phyloP scores from a whole-genome alignment of 2,888 invertebrate species.

The Diadegma fenestrale region DNA sequence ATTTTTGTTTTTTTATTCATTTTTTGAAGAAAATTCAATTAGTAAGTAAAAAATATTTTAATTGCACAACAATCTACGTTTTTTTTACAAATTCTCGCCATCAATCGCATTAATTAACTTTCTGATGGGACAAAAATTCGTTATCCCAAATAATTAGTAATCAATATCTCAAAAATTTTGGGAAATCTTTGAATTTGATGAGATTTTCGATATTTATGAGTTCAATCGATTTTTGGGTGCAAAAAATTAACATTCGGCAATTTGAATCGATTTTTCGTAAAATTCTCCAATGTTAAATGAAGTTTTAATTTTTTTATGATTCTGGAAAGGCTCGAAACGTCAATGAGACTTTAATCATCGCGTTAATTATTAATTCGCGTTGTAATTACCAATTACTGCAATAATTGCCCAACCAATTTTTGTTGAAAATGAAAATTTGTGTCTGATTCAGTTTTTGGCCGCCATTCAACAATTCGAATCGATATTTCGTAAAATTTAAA shows the following conservation, averaged over 20 bases:
- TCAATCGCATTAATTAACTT: background rate
- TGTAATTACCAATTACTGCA: too few relatives aligned
- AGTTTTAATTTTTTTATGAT: too few relatives aligned
- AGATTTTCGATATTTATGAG: background rate
- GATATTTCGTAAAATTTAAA: background rate
- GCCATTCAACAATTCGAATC: too few relatives aligned
- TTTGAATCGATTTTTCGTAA: background rate
- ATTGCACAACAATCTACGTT: background rate
- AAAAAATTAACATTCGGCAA: background rate
- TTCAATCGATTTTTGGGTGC: background rate
- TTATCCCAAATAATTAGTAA: background rate
- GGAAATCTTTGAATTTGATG: background rate
- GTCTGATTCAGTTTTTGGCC: too few relatives aligned
- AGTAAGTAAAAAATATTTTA: background rate
- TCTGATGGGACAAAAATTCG: background rate
- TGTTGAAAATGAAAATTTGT: too few relatives aligned
- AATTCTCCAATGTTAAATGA: background rate
- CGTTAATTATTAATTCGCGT: too few relatives aligned
- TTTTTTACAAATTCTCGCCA: background rate
- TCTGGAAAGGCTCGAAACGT: too few relatives aligned
- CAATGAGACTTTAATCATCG: too few relatives aligned
- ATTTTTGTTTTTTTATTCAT: too few relatives aligned
- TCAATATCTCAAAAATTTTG: background rate
- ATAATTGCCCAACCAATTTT: too few relatives aligned
- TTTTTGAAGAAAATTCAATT: too few relatives aligned